Conservation (phyloP, 2,113 vertebrate genomes). For the Saimiri boliviensis region DNA sequence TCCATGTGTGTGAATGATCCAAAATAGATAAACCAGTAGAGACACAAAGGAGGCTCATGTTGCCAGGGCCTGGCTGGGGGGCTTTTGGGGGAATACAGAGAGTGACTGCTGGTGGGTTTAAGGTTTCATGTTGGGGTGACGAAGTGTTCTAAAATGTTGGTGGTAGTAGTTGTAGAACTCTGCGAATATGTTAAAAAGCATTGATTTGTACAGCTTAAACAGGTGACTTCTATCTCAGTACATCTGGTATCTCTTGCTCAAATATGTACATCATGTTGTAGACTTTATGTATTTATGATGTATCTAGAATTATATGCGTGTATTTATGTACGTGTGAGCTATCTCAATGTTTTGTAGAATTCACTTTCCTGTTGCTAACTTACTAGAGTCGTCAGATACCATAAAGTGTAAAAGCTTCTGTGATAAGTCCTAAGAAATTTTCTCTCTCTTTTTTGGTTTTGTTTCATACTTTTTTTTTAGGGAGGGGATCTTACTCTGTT, state of each 20-base stretch:
- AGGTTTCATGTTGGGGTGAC: background rate
- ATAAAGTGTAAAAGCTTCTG: background rate
- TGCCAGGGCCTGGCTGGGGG: background rate
- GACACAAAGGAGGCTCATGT: background rate
- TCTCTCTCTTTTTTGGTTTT: no score
- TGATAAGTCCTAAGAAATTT: background rate
- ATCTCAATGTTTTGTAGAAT: background rate
- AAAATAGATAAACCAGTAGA: background rate
- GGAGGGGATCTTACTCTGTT: no score
- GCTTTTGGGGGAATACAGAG: rapidly evolving
- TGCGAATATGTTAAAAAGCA: background rate
- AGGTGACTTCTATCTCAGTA: background rate
- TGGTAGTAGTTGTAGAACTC: rapidly evolving
- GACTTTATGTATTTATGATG: no score
- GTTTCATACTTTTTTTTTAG: no score
- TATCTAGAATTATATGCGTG: no score
- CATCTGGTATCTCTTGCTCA: no score
- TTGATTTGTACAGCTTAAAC: background rate
- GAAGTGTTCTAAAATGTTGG: background rate
- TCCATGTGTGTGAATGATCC: rapidly evolving
- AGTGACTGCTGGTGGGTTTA: rapidly evolving
- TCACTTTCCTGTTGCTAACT: background rate
- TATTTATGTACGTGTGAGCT: background rate
- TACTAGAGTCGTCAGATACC: background rate
- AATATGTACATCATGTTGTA: no score